Evolutionary conservation across 2,797 vertebrate genomes (phyloP).

Genomic region (Galaxias olidus): DNA sequence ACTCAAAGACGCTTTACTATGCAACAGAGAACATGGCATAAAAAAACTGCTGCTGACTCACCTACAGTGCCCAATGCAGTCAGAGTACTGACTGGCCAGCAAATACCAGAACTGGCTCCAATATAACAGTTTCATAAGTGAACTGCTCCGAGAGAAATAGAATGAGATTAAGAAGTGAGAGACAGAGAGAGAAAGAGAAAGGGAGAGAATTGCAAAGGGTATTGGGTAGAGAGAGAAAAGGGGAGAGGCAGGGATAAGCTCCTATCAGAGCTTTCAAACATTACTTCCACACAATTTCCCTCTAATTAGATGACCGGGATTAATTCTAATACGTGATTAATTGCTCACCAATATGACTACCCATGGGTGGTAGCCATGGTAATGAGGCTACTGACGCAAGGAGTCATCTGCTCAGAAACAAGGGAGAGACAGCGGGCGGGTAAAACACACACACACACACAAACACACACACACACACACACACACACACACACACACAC

Average conservation of each 20-base stretch:
- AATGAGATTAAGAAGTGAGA: not conserved
- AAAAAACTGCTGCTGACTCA: too few relatives aligned
- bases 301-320: conserved; percentile 62
- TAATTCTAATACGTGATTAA: conserved; percentile 62
- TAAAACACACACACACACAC: not conserved
- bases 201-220: not conserved
- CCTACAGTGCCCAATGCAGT: too few relatives aligned
- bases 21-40: too few relatives aligned
- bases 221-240: not conserved
- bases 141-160: not conserved
- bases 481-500: too few relatives aligned
- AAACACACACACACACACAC: not conserved
- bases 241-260: not conserved
- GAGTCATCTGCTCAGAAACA: conserved; percentile 9
- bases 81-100: too few relatives aligned
- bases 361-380: conserved; percentile 50
- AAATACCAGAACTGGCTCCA: too few relatives aligned
- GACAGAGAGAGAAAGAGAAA: not conserved
- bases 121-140: too few relatives aligned
- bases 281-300: conserved; percentile 57
- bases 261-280: conserved; percentile 41
- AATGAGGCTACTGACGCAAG: conserved; percentile 30
- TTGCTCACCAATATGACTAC: conserved; percentile 47
- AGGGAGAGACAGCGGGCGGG: conserved; percentile 16
- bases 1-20: too few relatives aligned